Percentiles rank a stretch among this genome's conserved stretches.
Evolutionary conservation across 2,113 vertebrate species (phyloP).

Genomic region (Rhinopomastus cyanomelas): DNA sequence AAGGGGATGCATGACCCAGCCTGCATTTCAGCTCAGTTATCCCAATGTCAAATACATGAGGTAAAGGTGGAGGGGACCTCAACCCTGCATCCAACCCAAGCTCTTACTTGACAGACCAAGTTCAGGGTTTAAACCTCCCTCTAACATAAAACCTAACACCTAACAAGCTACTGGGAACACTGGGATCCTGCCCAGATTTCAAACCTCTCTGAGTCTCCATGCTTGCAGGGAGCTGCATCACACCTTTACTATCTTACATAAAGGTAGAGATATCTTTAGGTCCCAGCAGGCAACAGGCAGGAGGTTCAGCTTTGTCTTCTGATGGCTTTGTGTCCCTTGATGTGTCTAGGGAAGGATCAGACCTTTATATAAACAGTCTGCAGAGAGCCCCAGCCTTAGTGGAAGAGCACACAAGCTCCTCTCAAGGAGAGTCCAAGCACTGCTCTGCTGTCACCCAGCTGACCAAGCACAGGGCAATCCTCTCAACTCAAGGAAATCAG

Average conservation of each 20-base stretch:
- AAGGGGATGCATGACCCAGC: neutral
- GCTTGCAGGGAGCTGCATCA: neutral
- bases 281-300: neutral
- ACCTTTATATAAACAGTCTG: neutral
- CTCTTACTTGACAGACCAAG: neutral
- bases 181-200: neutral
- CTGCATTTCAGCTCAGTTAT: neutral
- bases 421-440: neutral
- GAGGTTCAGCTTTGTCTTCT: neutral
- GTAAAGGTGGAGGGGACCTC: neutral
- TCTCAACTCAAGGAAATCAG: neutral
- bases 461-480: neutral
- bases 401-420: neutral
- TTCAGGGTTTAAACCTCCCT: neutral
- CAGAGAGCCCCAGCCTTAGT: neutral
- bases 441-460: neutral
- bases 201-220: neutral
- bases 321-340: neutral
- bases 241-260: rapidly evolving
- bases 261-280: neutral
- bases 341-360: neutral
- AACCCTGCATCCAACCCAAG: too few species aligned
- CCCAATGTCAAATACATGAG: too few species aligned
- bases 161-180: neutral
- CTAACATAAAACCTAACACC: neutral